phyloP scores from a whole-genome alignment of 2,113 vertebrate genomes.

The Rhea americana region DNA sequence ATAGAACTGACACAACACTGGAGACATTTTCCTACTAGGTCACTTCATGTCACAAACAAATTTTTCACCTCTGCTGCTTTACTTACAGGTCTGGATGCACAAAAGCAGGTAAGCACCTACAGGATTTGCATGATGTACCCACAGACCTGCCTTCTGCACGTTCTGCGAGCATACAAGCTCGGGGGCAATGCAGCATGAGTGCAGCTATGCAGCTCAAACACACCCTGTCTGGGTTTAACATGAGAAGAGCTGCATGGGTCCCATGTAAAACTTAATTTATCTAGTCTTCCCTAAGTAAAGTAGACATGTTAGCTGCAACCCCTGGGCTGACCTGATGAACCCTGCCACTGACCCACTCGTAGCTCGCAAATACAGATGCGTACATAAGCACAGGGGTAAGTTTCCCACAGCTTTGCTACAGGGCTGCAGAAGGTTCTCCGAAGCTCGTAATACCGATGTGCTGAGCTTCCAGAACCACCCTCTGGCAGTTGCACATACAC shows the following conservation, averaged over 20 bases:
- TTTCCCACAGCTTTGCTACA: background rate
- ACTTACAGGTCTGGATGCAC: background rate
- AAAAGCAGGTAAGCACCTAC: background rate
- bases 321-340: background rate
- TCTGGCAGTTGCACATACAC: background rate
- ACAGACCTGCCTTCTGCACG: background rate
- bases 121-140: background rate
- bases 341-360: background rate
- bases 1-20: background rate
- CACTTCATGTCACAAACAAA: background rate
- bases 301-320: background rate
- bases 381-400: background rate
- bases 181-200: background rate
- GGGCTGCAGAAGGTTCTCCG: background rate
- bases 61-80: background rate
- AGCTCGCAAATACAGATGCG: background rate
- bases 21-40: background rate
- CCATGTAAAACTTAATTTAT: fast-evolving
- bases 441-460: fast-evolving
- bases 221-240: background rate
- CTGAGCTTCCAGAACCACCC: background rate
- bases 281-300: background rate
- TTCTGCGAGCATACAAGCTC: background rate
- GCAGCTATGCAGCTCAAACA: background rate
- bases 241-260: fast-evolving